Evolutionary conservation across 2,797 vertebrate genomes (phyloP).

Genomic region (Hirundo rustica): DNA sequence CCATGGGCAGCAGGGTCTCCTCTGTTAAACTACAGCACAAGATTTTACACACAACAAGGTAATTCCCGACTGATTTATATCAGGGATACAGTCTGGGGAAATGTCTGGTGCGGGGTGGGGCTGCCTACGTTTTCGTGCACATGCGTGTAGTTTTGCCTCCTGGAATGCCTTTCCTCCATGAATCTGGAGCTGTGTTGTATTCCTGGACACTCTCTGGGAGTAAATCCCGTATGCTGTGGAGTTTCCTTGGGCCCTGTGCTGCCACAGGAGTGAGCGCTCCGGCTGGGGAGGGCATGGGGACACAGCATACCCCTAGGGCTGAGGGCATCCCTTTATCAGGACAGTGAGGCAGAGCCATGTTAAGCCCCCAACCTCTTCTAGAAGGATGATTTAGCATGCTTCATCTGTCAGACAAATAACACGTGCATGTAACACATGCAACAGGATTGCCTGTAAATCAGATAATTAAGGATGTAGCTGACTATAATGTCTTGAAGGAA

Average conservation of each 20-base stretch:
- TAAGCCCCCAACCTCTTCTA: background rate
- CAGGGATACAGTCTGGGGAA: background rate
- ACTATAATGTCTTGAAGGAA: constrained; percentile 48
- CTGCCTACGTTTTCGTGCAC: background rate
- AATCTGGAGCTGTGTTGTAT: background rate
- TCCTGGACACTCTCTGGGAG: fast-evolving
- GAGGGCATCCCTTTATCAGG: background rate
- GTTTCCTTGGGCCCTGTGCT: background rate
- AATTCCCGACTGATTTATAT: constrained; percentile 7
- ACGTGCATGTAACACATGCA: background rate
- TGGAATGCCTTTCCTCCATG: background rate
- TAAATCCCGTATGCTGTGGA: background rate
- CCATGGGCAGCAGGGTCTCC: background rate
- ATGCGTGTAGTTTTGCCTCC: background rate
- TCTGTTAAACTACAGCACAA: background rate
- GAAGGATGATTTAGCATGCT: background rate
- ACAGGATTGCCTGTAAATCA: constrained; percentile 67
- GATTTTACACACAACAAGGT: background rate
- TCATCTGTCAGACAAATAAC: background rate
- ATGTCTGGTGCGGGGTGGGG: fast-evolving
- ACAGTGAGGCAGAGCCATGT: background rate
- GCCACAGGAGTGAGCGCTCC: background rate
- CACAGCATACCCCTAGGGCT: background rate
- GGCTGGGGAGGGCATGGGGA: background rate
- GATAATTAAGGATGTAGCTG: constrained; percentile 74